A percentile compares a stretch with the other conserved stretches of the same genome.
Evolutionary conservation across 2,888 invertebrate genomes (phyloP).

Genomic region (Drosophila flavopinicola): DNA sequence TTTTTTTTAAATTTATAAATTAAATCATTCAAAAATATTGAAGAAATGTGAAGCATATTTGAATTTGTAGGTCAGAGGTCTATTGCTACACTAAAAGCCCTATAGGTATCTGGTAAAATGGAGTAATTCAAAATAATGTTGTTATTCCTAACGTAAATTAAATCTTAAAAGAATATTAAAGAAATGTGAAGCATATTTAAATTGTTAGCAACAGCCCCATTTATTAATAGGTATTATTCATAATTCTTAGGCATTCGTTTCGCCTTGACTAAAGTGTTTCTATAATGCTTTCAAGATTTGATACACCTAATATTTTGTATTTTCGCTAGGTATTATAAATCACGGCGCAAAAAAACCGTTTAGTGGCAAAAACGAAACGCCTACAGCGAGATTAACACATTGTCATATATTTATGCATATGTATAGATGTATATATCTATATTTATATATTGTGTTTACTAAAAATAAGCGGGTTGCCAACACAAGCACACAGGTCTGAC

Average conservation of each 20-base stretch:
- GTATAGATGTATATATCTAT: conserved; percentile 15
- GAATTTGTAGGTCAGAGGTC: conserved; percentile 19
- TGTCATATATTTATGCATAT: conserved; percentile 16
- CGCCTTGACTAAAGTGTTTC: conserved; percentile 55
- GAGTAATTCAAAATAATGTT: background rate
- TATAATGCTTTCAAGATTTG: conserved; percentile 35
- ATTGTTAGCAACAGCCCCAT: background rate
- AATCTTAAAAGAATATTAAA: too few species aligned
- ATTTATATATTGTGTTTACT: conserved; percentile 21
- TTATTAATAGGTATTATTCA: conserved; percentile 61
- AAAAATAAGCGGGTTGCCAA: conserved; percentile 43
- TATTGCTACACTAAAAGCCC: conserved; percentile 11
- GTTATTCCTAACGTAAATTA: too few species aligned
- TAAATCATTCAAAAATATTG: too few species aligned
- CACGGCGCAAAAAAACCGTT: conserved; percentile 21
- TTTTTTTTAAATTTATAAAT: too few species aligned
- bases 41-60: too few species aligned
- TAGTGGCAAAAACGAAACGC: conserved; percentile 36
- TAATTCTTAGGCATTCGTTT: conserved; percentile 36
- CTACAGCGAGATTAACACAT: conserved; percentile 49
- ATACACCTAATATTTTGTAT: conserved; percentile 14
- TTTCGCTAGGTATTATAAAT: conserved; percentile 22
- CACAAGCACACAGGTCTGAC: conserved; percentile 24
- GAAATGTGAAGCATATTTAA: too few species aligned
- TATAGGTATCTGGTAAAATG: background rate